phyloP scores from a whole-genome alignment of 2,888 invertebrate genomes.

The Ferdinandea cuprea region DNA sequence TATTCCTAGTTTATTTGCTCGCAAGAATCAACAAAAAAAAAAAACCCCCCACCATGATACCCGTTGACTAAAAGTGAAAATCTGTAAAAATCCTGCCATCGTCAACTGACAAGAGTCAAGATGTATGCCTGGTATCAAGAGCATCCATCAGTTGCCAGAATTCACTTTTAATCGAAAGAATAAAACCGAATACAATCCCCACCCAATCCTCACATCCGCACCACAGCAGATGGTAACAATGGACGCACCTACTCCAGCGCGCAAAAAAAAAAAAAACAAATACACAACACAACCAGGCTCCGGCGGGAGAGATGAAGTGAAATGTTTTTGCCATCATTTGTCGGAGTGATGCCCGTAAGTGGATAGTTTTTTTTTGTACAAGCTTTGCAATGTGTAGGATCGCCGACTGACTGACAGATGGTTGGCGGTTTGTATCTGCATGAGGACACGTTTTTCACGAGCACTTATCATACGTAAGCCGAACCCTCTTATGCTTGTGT shows the following conservation, averaged over 20 bases:
- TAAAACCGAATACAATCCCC: constrained; percentile 56
- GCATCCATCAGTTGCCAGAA: constrained; percentile 73
- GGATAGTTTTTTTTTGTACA: constrained; percentile 49
- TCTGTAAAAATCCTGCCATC: constrained; percentile 62
- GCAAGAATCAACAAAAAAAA: no score
- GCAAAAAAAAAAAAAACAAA: neutral
- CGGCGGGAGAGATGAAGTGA: constrained; percentile 33
- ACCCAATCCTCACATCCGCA: neutral
- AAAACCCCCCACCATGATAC: neutral
- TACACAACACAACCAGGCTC: no score
- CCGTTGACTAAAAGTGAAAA: constrained; percentile 52
- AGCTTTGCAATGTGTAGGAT: constrained; percentile 30
- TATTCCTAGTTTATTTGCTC: neutral
- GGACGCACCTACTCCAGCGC: constrained; percentile 41
- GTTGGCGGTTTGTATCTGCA: constrained; percentile 71
- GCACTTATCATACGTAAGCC: constrained; percentile 67
- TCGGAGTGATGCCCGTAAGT: constrained; percentile 64
- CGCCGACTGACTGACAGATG: constrained; percentile 68
- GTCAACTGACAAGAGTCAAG: constrained; percentile 72
- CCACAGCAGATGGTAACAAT: constrained; percentile 54
- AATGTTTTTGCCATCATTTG: constrained; percentile 70
- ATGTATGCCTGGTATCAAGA: constrained; percentile 69
- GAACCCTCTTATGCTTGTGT: constrained; percentile 21
- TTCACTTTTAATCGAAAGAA: constrained; percentile 72
- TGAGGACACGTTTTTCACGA: constrained; percentile 66